phyloP scores from a whole-genome alignment of 2,797 vertebrate genomes.

The Selene dorsalis region DNA sequence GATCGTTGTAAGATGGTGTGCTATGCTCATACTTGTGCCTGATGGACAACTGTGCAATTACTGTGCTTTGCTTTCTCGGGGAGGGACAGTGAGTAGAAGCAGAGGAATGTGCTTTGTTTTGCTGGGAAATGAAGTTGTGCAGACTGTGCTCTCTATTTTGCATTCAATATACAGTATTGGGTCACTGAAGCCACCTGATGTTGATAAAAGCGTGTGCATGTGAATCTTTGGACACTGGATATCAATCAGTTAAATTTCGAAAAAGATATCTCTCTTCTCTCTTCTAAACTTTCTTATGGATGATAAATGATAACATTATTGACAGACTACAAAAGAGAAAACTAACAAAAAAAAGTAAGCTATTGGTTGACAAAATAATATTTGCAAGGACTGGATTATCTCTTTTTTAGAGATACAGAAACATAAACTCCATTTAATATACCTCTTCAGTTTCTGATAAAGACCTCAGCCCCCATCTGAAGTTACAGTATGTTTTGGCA shows the following conservation, averaged over 20 bases:
- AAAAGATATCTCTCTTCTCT: constrained; percentile 40
- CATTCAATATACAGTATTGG: constrained; percentile 55
- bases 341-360: constrained; percentile 30
- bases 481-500: constrained; percentile 58
- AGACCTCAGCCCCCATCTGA: constrained; percentile 26
- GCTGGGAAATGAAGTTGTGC: constrained; percentile 31
- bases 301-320: constrained; percentile 50
- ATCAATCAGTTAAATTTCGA: constrained; percentile 44
- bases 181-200: constrained; percentile 39
- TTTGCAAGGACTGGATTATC: constrained; percentile 46
- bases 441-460: constrained; percentile 48
- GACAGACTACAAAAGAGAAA: constrained; percentile 37
- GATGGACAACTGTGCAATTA: constrained; percentile 29
- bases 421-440: constrained; percentile 66
- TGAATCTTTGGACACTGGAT: constrained; percentile 61
- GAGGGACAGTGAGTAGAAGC: constrained; percentile 31
- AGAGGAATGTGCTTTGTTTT: constrained; percentile 69
- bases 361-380: constrained; percentile 45
- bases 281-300: constrained; percentile 39
- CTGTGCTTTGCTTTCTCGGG: constrained; percentile 59
- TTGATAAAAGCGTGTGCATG: constrained; percentile 47
- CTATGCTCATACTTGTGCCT: constrained; percentile 50
- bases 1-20: constrained; percentile 26
- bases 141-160: constrained; percentile 72
- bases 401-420: constrained; percentile 55